Evolutionary conservation across 2,888 invertebrate genomes (phyloP).

Genomic region (Lagria hirta): DNA sequence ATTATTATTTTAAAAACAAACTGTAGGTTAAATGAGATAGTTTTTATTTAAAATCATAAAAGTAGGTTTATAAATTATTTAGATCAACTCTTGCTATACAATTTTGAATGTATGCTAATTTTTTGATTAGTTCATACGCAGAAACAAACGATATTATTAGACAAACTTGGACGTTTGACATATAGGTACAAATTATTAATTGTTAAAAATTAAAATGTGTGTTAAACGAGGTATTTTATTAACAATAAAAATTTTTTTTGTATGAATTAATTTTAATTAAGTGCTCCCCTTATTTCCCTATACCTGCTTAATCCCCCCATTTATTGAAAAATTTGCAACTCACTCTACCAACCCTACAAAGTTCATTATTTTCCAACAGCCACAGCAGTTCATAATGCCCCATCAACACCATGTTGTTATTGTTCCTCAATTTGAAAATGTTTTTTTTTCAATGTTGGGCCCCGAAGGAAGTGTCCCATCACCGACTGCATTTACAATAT

Average conservation of each 20-base stretch:
- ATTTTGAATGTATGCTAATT: too few relatives aligned
- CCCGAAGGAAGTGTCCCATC: slow-evolving; percentile 44
- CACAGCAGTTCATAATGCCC: slow-evolving; percentile 44
- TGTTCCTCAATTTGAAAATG: slow-evolving; percentile 22
- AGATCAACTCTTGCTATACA: too few relatives aligned
- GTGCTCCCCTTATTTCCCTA: neutral
- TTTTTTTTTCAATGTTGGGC: too few relatives aligned
- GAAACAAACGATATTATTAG: too few relatives aligned
- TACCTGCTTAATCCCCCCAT: neutral
- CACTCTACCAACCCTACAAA: slow-evolving; percentile 9
- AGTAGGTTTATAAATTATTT: too few relatives aligned
- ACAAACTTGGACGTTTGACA: too few relatives aligned
- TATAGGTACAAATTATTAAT: too few relatives aligned
- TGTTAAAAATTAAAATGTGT: too few relatives aligned
- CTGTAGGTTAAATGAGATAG: too few relatives aligned
- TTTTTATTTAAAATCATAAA: too few relatives aligned
- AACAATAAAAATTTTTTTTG: slow-evolving; percentile 5
- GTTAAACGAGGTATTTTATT: slow-evolving; percentile 2
- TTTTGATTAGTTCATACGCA: too few relatives aligned
- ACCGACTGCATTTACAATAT: slow-evolving; percentile 45
- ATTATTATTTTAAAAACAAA: too few relatives aligned
- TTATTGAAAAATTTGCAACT: slow-evolving; percentile 7
- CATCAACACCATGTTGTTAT: slow-evolving; percentile 36
- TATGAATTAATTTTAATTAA: neutral
- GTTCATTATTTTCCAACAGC: slow-evolving; percentile 21